phyloP scores from a whole-genome alignment of 2,113 vertebrate species.

The Pagrus major region DNA sequence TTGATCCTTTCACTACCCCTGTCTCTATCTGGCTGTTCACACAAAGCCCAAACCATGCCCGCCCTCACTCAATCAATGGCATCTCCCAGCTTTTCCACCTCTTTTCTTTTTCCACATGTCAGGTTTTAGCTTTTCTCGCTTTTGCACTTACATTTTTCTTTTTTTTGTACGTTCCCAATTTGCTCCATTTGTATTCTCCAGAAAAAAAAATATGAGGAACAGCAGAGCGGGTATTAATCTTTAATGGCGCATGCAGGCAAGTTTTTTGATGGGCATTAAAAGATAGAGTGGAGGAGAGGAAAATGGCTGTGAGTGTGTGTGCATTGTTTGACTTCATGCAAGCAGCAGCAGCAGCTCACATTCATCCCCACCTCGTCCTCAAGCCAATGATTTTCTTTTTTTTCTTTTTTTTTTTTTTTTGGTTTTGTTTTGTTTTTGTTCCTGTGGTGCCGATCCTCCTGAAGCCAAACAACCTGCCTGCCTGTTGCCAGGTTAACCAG shows the following conservation, averaged over 20 bases:
- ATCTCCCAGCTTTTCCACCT: constrained; percentile 68
- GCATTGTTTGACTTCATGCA: constrained; percentile 46
- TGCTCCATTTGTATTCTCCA: constrained; percentile 58
- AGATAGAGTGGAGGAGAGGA: constrained; percentile 40
- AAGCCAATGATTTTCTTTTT: constrained; percentile 21
- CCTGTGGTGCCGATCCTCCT: constrained; percentile 18
- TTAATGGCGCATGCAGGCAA: constrained; percentile 59
- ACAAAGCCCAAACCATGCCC: constrained; percentile 83
- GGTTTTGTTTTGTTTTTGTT: too few relatives aligned
- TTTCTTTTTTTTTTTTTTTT: too few relatives aligned
- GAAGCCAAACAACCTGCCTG: constrained; percentile 54
- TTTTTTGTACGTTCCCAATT: constrained; percentile 58
- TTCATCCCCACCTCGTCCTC: constrained; percentile 29
- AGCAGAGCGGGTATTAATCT: constrained; percentile 57
- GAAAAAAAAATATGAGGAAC: constrained; percentile 62
- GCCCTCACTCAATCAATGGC: constrained; percentile 83
- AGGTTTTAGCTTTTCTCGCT: constrained; percentile 74
- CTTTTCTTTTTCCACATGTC: constrained; percentile 69
- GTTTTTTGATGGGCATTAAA: constrained; percentile 60
- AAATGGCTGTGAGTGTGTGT: constrained; percentile 58
- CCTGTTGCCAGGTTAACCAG: constrained; percentile 74
- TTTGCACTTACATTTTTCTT: constrained; percentile 73
- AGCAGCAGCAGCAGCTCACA: constrained; percentile 26
- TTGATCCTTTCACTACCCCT: constrained; percentile 86
- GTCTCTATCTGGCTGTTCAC: constrained; percentile 85